Base-by-base conservation (phyloP, 2,888 invertebrate genomes). In the Baronia brevicornis region DNA sequence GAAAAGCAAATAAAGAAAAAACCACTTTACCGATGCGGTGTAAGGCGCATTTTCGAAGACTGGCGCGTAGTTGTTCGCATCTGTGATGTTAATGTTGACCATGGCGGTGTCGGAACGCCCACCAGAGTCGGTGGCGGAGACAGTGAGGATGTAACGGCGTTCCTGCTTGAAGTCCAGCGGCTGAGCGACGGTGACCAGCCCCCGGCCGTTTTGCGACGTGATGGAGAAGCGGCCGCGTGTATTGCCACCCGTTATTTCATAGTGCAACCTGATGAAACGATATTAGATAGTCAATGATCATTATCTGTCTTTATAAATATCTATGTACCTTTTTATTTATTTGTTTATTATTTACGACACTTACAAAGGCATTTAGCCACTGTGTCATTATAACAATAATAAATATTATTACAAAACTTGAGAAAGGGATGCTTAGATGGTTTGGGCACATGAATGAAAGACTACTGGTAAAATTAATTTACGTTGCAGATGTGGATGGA, bases 41-140 rank as follows among this genome's bases (percentile, higher is more conserved):
- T 97, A 97, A 0, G 97, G 97, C 0, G 96, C 94, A 60, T 95
- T 94, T 63, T 96, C 95, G 60, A 98, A 98, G 1, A 92, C 92
- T 0, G 97, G 97, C 0, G 95, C 91, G 61, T 92, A 95, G 57
- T 97, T 96, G 69, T 98, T 98, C 0, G 97, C 96, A 72, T 97
- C 97, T 0, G 95, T 93, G 0, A 99, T 90, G 60, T 96, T 96
- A 2, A 98, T 92, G 57, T 95, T 93, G 6, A 98, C 93, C 30
- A 94, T 91, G 0, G 96, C 94, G 0, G 93, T 92, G 52, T 97
- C 97, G 1, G 90, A 91, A 25, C 95, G 84, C 0, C 95, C 95
- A 0, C 96, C 96, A 0, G 94, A 91, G 67, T 98, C 98, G 0
- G 95, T 91, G 0, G 97, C 97, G 0, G 93, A 92, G 0, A 94